Evolutionary conservation across 2,888 invertebrate genomes (phyloP).

Genomic region (Diloba caeruleocephala): DNA sequence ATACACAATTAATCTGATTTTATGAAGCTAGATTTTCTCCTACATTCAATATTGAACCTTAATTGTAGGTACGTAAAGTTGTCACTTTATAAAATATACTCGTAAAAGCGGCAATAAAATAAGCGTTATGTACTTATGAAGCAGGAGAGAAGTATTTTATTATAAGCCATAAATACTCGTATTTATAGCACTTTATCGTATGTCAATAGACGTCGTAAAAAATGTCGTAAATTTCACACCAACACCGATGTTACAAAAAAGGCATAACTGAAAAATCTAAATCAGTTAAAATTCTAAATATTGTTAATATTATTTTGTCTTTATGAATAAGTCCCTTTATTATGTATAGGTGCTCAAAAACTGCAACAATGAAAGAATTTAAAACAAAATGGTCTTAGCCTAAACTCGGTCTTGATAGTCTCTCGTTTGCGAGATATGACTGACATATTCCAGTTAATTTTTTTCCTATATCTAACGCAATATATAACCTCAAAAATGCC

Average conservation of each 20-base stretch:
- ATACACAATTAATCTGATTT: slow-evolving; percentile 31
- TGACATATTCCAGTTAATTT: no score
- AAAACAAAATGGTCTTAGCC: no score
- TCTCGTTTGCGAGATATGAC: no score
- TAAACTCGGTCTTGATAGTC: no score
- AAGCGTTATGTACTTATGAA: slow-evolving; percentile 33
- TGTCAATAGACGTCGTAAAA: slow-evolving; percentile 53
- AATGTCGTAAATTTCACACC: slow-evolving; percentile 47
- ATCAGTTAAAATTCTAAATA: no score
- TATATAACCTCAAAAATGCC: no score
- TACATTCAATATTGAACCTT: slow-evolving; percentile 13
- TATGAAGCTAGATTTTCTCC: background rate
- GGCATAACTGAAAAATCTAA: background rate
- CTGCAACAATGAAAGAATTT: no score
- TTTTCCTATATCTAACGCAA: no score
- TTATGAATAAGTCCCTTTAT: no score
- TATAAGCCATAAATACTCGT: slow-evolving; percentile 54
- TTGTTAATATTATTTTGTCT: no score
- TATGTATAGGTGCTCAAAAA: no score
- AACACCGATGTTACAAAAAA: slow-evolving; percentile 19
- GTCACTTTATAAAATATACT: slow-evolving; percentile 4
- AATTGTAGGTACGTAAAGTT: background rate
- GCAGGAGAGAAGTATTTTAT: slow-evolving; percentile 52
- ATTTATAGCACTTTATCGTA: slow-evolving; percentile 57
- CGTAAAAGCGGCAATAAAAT: slow-evolving; percentile 42